Percentiles rank a stretch among this genome's conserved stretches.
Conservation (phyloP, 1,140 invertebrate genomes). For the Helicoverpa armigera region DNA sequence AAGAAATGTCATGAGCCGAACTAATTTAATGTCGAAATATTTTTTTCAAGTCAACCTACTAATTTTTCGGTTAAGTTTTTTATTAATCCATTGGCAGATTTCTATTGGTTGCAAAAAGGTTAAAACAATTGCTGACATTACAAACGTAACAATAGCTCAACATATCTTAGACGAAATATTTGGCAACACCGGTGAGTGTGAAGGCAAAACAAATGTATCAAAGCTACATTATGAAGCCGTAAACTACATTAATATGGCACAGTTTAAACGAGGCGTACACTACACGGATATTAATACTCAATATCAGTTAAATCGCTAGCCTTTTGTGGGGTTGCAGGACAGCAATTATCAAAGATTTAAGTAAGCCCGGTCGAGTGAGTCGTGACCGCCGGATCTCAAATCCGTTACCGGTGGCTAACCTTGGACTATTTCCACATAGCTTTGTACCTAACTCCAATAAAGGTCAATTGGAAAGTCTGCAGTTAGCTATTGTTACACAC, state of each 20-base stretch:
- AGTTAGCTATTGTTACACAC: constrained; percentile 55
- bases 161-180: constrained; percentile 3
- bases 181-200: background rate
- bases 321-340: constrained; percentile 59
- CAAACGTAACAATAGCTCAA: background rate
- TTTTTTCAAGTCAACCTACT: background rate
- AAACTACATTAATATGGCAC: constrained; percentile 21
- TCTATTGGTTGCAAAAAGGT: background rate
- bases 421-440: constrained; percentile 81
- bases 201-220: background rate
- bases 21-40: constrained; percentile 32
- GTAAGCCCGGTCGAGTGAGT: constrained; percentile 59
- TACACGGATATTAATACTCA: constrained; percentile 35
- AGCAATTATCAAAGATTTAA: constrained; percentile 68
- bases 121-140: background rate
- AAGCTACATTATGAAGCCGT: background rate
- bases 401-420: constrained; percentile 74
- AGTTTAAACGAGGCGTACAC: constrained; percentile 23
- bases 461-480: constrained; percentile 82
- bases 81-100: background rate
- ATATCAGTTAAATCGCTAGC: constrained; percentile 57
- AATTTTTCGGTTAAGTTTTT: background rate
- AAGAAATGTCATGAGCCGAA: constrained; percentile 28
- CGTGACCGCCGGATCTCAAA: constrained; percentile 79
- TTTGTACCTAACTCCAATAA: constrained; percentile 67